phyloP scores from a whole-genome alignment of 2,113 vertebrate species.

The Azemiops feae region DNA sequence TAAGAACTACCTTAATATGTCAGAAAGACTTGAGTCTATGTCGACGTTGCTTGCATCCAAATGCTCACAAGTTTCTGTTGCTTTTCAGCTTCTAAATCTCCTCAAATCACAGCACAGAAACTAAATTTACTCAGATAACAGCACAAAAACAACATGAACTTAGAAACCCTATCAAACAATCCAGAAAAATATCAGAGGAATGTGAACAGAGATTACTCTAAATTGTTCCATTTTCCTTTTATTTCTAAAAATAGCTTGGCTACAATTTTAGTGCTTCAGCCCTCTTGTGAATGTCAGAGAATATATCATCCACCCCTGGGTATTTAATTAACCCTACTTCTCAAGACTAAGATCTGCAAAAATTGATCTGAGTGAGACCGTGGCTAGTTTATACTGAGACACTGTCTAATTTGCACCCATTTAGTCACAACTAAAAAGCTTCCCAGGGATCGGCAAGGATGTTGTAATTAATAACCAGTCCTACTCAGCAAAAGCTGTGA shows the following conservation, averaged over 20 bases:
- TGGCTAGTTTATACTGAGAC: not conserved
- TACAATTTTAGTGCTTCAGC: not conserved
- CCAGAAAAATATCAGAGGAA: not conserved
- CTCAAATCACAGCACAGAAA: not conserved
- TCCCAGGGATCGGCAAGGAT: not conserved
- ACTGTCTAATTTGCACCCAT: not conserved
- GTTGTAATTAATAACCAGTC: not conserved
- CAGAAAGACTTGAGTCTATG: not conserved
- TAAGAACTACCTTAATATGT: not conserved
- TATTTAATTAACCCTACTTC: not conserved
- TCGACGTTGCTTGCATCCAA: not conserved
- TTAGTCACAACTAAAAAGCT: not conserved
- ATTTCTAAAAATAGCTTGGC: not conserved
- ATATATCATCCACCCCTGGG: not conserved
- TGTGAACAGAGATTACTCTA: not conserved
- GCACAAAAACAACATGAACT: not conserved
- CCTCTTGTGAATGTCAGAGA: not conserved
- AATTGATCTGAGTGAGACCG: not conserved
- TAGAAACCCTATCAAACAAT: not conserved
- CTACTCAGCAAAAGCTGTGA: not conserved
- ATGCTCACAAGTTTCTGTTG: not conserved
- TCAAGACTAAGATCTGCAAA: not conserved
- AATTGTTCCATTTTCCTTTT: constrained; percentile 1
- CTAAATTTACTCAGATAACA: not conserved
- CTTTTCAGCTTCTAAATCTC: not conserved